These are phyloP conservation scores for Saimiri boliviensis DNA, from an alignment of 2,113 vertebrate species.

Conservation along the genomic window DNA sequence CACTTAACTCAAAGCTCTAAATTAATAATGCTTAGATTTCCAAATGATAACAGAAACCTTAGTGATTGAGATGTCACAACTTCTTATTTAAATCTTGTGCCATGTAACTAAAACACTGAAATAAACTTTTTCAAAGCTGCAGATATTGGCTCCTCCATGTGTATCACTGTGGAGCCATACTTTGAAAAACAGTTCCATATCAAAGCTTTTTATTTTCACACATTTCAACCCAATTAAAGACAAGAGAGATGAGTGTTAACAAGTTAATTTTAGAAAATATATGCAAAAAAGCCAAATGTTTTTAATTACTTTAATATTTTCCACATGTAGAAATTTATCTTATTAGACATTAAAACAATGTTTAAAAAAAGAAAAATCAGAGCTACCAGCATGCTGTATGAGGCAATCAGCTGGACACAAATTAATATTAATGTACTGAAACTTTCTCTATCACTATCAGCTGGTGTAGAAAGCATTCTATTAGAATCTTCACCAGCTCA, in stretches of 20 bases:
- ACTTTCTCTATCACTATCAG: constrained; percentile 43
- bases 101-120: constrained; percentile 44
- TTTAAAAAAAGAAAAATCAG: constrained; percentile 78
- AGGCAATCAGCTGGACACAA: constrained; percentile 67
- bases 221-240: constrained; percentile 90
- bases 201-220: constrained; percentile 86
- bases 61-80: constrained; percentile 43
- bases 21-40: background rate
- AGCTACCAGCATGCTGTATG: constrained; percentile 63
- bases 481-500: background rate
- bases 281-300: constrained; percentile 89
- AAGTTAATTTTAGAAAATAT: constrained; percentile 90
- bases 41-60: constrained; percentile 22
- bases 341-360: constrained; percentile 81
- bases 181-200: constrained; percentile 82
- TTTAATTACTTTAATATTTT: constrained; percentile 89
- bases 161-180: constrained; percentile 66
- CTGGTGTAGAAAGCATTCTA: constrained; percentile 16
- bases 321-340: constrained; percentile 84
- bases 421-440: constrained; percentile 70
- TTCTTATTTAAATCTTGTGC: constrained; percentile 30
- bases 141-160: constrained; percentile 58
- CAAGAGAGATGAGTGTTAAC: constrained; percentile 88
- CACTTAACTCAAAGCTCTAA: background rate
- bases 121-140: constrained; percentile 61